These are phyloP conservation scores for Nemurella pictetii DNA, from an alignment of 2,888 invertebrate species.

Conservation along the genomic window DNA sequence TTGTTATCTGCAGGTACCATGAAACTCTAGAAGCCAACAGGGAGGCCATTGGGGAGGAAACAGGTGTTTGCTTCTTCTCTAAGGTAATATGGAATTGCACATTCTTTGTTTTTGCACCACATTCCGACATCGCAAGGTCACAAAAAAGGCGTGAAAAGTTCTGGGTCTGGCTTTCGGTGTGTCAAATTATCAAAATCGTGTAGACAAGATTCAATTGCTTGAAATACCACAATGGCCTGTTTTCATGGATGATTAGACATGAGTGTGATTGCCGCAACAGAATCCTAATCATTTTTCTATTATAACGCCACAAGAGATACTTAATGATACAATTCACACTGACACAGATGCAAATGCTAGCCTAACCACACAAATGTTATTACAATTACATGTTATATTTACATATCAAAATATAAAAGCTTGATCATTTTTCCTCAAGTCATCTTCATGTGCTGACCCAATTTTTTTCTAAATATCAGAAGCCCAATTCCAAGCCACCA, in stretches of 20 bases:
- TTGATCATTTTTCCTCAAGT: neutral
- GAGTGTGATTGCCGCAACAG: neutral
- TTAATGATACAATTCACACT: neutral
- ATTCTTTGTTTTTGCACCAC: neutral
- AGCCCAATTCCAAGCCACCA: neutral
- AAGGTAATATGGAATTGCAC: neutral
- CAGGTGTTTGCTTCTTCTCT: too few relatives aligned
- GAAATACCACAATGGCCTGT: neutral
- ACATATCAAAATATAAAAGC: neutral
- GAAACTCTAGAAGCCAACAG: too few relatives aligned
- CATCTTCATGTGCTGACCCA: neutral
- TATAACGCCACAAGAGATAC: neutral
- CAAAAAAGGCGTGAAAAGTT: neutral
- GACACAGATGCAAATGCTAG: neutral
- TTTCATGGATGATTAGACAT: slow-evolving; percentile 5
- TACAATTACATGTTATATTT: neutral
- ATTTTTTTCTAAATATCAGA: neutral
- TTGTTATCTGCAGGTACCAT: too few relatives aligned
- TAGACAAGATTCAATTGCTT: neutral
- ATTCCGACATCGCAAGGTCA: neutral
- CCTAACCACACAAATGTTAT: neutral
- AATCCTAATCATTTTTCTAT: neutral
- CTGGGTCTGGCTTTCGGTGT: neutral
- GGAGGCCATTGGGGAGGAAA: too few relatives aligned
- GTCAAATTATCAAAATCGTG: neutral